Evolutionary conservation across 2,888 invertebrate species (phyloP).

Genomic region (Reticulitermes lucifugus): DNA sequence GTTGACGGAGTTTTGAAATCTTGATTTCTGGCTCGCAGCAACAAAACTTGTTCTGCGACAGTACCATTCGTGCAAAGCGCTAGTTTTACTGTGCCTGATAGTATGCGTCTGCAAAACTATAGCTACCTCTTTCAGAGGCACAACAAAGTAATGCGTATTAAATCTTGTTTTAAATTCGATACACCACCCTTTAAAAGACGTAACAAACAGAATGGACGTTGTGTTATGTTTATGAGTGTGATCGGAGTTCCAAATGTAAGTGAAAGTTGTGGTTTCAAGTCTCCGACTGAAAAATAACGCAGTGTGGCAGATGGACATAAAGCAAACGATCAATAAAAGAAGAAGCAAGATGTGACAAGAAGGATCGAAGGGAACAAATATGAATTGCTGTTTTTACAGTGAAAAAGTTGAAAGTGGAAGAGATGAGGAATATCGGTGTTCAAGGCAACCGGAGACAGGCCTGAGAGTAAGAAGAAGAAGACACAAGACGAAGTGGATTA

Average conservation of each 20-base stretch:
- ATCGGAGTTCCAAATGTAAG: background rate
- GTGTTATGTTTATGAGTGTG: background rate
- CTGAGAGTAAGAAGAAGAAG: background rate
- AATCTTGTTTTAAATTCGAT: background rate
- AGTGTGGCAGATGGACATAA: conserved; percentile 2
- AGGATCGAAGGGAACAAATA: background rate
- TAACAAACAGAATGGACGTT: background rate
- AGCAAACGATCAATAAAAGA: background rate
- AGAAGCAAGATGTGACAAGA: conserved; percentile 1
- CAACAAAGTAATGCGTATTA: too few species aligned
- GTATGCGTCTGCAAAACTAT: too few species aligned
- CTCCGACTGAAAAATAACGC: background rate
- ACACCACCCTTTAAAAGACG: background rate
- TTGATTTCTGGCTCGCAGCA: too few species aligned
- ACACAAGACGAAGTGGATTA: conserved; percentile 43
- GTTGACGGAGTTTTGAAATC: too few species aligned
- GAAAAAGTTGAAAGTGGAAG: background rate
- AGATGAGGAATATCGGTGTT: conserved; percentile 10
- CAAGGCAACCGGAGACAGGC: background rate
- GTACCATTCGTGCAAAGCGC: too few species aligned
- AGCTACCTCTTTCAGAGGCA: too few species aligned
- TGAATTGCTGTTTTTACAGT: conserved; percentile 24
- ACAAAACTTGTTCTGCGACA: too few species aligned
- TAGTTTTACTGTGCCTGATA: too few species aligned
- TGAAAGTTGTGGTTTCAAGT: background rate